These are phyloP conservation scores for Trissolcus brochymenae DNA, from an alignment of 2,888 invertebrate species.

Conservation along the genomic window DNA sequence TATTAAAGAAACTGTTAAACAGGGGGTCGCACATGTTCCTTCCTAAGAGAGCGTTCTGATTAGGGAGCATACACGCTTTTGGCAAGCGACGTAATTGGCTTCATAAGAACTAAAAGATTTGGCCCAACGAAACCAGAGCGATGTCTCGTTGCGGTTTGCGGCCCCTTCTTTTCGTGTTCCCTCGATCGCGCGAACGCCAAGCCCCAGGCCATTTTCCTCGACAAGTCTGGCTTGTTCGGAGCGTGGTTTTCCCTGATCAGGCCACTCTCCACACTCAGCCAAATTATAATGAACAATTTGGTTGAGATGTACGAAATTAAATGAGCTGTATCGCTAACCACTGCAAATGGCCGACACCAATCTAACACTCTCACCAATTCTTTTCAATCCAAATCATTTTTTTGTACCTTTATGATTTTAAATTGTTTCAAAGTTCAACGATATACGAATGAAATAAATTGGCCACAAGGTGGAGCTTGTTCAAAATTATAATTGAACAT, in stretches of 20 bases:
- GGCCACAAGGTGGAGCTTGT: no score
- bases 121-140: slow-evolving; percentile 65
- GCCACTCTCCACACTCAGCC: slow-evolving; percentile 60
- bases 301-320: slow-evolving; percentile 6
- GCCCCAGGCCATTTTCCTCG: slow-evolving; percentile 45
- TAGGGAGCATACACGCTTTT: slow-evolving; percentile 64
- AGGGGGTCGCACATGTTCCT: slow-evolving; percentile 8
- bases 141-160: slow-evolving; percentile 42
- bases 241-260: slow-evolving; percentile 71
- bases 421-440: no score
- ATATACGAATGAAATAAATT: no score
- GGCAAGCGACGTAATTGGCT: slow-evolving; percentile 72
- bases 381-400: not conserved
- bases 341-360: not conserved
- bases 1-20: slow-evolving; percentile 3
- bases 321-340: slow-evolving; percentile 18
- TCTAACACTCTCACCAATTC: not conserved
- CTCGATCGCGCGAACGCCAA: slow-evolving; percentile 50
- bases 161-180: slow-evolving; percentile 59
- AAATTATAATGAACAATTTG: slow-evolving; percentile 59
- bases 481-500: not conserved
- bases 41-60: slow-evolving; percentile 25
- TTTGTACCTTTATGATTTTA: not conserved
- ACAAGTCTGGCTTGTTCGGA: slow-evolving; percentile 48
- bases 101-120: slow-evolving; percentile 71